Base-by-base conservation (phyloP, 1,140 invertebrate genomes). In the Trissolcus basalis region DNA sequence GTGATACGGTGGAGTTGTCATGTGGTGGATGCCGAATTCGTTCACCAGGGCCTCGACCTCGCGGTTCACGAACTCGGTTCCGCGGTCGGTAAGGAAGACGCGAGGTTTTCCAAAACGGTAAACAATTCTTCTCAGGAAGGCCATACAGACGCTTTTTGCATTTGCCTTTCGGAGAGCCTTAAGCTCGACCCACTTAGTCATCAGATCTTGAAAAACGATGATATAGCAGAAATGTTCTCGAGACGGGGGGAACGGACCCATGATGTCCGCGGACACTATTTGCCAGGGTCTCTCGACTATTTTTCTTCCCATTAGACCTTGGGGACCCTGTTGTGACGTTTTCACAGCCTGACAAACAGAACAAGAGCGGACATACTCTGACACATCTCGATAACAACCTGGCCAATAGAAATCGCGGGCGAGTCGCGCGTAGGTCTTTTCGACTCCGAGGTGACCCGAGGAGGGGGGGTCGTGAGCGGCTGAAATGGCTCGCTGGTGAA, bases 1-100 rank as follows among this genome's bases (percentile, higher is more conserved):
- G 12, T 82, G 81, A 63, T 89, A 89, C 13, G 71, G 67, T 7
- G 84, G 80, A 0, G 80, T 85, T 11, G 78, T 82, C 4, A 72
- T 60, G n/a, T 80, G 67, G 2, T 15, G 9, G 0, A 83, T 59
- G 4, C 80, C 76, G 9, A 44, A 44, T 44, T 44, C 43, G 3
- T 44, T 3, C 3, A 14, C 7, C 12, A 44, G 1, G 3, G n/a
- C 6, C 6, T 12, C 8, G 0, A 44, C 12, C 8, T 44, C 8
- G 2, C 12, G 7, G 43, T 44, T n/a, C 4, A 14, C 11, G 8
- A 44, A 44, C 12, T 44, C 43, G 6, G 43, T 44, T 6, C 12
- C 43, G 8, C 13, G 11, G 10, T 48, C 45, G 0, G 45, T 48
- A 1, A 48, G 3, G 6, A 48, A 10, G 8, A 48, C 45, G 2